A percentile compares a stretch with the other conserved stretches of the same genome.
Conservation (phyloP, 2,888 invertebrate species). For the Acleris cristana region DNA sequence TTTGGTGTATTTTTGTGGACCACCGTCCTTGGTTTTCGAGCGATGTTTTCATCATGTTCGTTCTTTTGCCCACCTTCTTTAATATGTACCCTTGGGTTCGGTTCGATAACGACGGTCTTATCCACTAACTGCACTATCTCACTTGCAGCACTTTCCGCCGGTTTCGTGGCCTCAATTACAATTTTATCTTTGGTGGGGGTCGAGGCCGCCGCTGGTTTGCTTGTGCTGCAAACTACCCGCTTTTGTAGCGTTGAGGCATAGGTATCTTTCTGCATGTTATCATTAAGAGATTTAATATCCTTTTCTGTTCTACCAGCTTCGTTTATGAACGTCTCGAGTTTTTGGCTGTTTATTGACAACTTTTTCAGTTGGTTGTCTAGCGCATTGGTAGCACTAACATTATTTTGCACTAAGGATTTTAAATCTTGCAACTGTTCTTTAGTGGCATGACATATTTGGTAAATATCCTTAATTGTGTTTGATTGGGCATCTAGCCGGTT, state of each 20-base stretch:
- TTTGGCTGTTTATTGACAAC: neutral
- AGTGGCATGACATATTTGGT: neutral
- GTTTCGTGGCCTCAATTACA: neutral
- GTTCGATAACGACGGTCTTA: neutral
- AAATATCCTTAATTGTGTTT: neutral
- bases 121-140: neutral
- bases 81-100: too few species aligned
- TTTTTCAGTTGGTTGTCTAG: neutral
- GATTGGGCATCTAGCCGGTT: neutral
- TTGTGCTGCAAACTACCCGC: neutral
- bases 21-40: neutral
- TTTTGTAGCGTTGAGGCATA: neutral
- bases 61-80: neutral
- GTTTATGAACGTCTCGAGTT: neutral
- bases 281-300: neutral
- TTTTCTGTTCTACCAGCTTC: neutral
- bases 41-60: neutral
- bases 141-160: neutral
- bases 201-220: neutral
- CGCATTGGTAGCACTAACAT: neutral
- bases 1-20: neutral
- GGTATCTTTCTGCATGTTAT: neutral
- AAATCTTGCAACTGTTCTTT: slow-evolving; percentile 1
- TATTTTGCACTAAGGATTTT: neutral
- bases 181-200: neutral